phyloP scores from a whole-genome alignment of 2,888 invertebrate species.

The Mesorhabditis sp. region DNA sequence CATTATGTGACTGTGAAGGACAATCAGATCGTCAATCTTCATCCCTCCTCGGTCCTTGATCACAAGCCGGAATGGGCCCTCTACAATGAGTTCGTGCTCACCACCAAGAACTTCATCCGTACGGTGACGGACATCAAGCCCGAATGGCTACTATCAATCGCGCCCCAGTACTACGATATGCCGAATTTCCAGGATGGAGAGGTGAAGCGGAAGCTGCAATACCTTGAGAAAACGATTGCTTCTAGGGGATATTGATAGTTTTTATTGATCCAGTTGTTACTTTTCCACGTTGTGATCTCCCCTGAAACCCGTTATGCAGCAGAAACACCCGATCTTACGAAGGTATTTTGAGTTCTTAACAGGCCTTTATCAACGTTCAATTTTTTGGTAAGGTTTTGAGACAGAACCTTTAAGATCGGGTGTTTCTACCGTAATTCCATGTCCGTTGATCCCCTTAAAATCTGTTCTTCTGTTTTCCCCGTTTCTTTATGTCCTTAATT shows the following conservation, averaged over 20 bases:
- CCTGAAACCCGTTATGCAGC: too few species aligned
- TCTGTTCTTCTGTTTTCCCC: too few species aligned
- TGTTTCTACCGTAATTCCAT: too few species aligned
- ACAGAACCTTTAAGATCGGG: too few species aligned
- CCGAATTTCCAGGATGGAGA: constrained; percentile 95
- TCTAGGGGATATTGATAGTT: neutral
- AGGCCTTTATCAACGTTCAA: too few species aligned
- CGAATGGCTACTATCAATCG: constrained; percentile 79
- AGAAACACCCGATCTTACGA: too few species aligned
- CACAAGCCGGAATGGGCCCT: constrained; percentile 99
- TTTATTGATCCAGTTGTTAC: neutral
- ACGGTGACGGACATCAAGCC: constrained; percentile 98
- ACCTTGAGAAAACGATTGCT: constrained; percentile 62
- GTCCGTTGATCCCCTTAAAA: too few species aligned
- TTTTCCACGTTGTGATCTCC: too few species aligned
- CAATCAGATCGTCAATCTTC: constrained; percentile 95
- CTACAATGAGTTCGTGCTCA: constrained; percentile 97
- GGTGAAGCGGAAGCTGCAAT: constrained; percentile 83
- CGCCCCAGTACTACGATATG: constrained; percentile 96
- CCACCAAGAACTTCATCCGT: constrained; percentile 97
- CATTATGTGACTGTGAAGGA: constrained; percentile 98
- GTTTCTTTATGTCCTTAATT: too few species aligned
- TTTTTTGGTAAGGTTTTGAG: too few species aligned
- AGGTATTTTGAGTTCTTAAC: too few species aligned
- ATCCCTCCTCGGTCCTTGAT: constrained; percentile 97